Evolutionary conservation across 2,888 invertebrate genomes (phyloP), one percentile per base, ranked within the genome.

Genomic region (Drosophila nr. perissopoda): DNA sequence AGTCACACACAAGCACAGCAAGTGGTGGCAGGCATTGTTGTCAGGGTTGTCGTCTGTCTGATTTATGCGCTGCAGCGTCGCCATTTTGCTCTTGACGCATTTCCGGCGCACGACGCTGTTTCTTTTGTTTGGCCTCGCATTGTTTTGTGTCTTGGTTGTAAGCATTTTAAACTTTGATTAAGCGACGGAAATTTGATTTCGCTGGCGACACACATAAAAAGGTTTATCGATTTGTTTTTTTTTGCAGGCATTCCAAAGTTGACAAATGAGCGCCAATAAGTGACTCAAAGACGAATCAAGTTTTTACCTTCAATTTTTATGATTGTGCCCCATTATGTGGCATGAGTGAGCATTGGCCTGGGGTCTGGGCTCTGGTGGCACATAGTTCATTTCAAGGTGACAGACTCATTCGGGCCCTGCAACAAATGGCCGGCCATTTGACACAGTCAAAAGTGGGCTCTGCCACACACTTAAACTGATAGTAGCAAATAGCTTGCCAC

Each of bases 101-200:
- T 84, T 84, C 84, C 83, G 83, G 69, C 81, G 54, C 72, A 69
- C 46, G 57, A 52, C 67, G 62, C 48, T 51, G 70, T 66, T 21
- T 46, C 83, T 69, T 82, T 83, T 88, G 86, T 83, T 77, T 84
- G 75, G 56, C 52, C 60, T 70, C 27, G 56, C 65, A 68, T 76
- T 78, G 70, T 71, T 61, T 38, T 53, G 42, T 48, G 58, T 48
- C 27, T 11, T 54, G 48, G 40, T 18, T 65, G 71, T 88, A 82
- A 76, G 71, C 88, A 79, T 82, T 88, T 83, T 82, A 85, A 46
- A 74, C 83, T 72, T 85, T 89, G 84, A 87, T 84, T 87, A 89
- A 87, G 76, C 79, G 73, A 59, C 81, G 87, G 89, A 89, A 84
- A 84, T 86, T 84, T 81, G 89, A 84, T 84, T 84, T 86, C 78